A percentile compares a stretch with the other conserved stretches of the same genome.
Conservation (phyloP, 2,113 vertebrate species). For the Caloenas nicobarica region DNA sequence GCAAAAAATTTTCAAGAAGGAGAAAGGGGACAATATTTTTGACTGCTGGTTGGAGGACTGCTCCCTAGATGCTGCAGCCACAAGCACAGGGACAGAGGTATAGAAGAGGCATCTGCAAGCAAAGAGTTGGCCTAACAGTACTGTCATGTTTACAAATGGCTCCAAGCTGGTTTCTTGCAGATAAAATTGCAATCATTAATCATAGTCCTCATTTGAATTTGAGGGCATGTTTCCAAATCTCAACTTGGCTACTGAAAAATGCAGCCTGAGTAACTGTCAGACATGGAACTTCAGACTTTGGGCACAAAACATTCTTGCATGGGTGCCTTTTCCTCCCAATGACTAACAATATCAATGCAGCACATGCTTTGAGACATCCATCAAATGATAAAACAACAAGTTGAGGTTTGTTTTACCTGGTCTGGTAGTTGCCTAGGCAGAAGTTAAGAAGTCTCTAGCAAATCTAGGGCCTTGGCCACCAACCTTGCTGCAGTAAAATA, state of each 20-base stretch:
- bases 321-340: neutral
- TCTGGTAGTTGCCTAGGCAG: neutral
- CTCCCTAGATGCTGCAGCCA: neutral
- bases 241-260: neutral
- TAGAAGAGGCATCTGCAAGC: neutral
- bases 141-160: conserved; percentile 48
- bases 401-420: neutral
- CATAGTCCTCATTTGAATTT: neutral
- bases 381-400: neutral
- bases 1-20: neutral
- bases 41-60: neutral
- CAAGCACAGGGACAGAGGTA: neutral
- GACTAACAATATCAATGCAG: neutral
- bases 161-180: neutral
- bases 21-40: neutral
- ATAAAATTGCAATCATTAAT: conserved; percentile 44
- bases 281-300: neutral
- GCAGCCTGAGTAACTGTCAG: neutral
- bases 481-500: neutral
- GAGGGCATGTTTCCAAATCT: neutral
- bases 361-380: neutral
- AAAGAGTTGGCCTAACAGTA: neutral
- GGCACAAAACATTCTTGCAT: neutral
- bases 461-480: neutral
- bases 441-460: neutral